phyloP scores from a whole-genome alignment of 2,113 vertebrate genomes.

The Podilymbus podiceps region DNA sequence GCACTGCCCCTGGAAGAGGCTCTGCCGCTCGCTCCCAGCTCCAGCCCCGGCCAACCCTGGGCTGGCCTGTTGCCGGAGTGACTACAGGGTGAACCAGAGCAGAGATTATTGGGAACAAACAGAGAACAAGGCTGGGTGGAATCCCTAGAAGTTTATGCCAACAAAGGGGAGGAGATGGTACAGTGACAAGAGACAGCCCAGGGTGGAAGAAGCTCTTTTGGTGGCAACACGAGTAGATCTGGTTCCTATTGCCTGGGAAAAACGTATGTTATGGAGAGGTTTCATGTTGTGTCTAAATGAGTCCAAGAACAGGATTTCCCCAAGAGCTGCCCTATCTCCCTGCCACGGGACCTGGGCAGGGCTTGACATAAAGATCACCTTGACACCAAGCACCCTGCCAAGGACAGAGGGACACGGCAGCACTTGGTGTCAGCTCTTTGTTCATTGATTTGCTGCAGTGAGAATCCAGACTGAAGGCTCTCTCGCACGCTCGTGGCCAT shows the following conservation, averaged over 20 bases:
- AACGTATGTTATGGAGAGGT: rapidly evolving
- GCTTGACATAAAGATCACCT: rapidly evolving
- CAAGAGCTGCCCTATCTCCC: neutral
- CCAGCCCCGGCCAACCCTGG: neutral
- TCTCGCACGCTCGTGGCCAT: neutral
- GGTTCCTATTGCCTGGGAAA: rapidly evolving
- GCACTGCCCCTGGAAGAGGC: neutral
- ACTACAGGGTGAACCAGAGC: neutral
- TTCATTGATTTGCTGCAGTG: rapidly evolving
- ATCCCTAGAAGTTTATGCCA: neutral
- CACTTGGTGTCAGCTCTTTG: neutral
- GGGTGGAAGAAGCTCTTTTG: neutral
- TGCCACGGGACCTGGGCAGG: neutral
- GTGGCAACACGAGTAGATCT: neutral
- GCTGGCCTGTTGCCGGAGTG: rapidly evolving
- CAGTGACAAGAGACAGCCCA: neutral
- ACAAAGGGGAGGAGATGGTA: neutral
- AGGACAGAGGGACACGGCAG: rapidly evolving
- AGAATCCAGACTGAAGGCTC: neutral
- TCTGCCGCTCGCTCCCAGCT: neutral
- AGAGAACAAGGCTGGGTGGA: neutral
- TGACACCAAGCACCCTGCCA: rapidly evolving
- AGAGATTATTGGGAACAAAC: neutral
- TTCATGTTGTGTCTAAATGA: neutral
- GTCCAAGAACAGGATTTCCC: neutral